Base-by-base conservation (phyloP, 2,113 vertebrate genomes). In the Suricata suricatta region DNA sequence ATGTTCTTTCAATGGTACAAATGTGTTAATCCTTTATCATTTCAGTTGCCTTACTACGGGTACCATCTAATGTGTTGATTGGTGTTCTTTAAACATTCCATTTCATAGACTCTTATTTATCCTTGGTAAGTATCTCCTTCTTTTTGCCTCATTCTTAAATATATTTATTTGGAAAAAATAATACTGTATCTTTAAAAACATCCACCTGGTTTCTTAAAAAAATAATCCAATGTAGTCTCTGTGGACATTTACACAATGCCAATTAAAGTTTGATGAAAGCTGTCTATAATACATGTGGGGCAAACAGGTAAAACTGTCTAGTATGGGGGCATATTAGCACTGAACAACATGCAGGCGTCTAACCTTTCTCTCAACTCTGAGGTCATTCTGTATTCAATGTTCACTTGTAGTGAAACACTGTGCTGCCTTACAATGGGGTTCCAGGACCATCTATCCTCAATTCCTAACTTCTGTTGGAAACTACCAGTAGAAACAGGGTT, bases 361-460 rank as follows among this genome's bases (percentile, higher is more conserved):
- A 11, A 21, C 19, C 15, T 60, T 93, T 29, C 17, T 54, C 19
- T 90, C 35, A 80, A 8, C 23, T 21, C 50, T 9, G 21, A 38
- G 54, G 11, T 0, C 1, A 31, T 52, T 54, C 2, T 25, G 3
- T 31, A 25, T 33, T 33, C 41, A 66, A 0, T 15, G 4, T 19
- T 88, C 33, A 19, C 6, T 17, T 72, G 1, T 50, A 57, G 35
- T 77, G 14, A 72, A 76, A 27, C 33, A 66, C 31, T 90, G 9
- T 71, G 10, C 13, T 63, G 11, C 6, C 47, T 31, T 57, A 12
- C 31, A 19, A 7, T 19, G 5, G 12, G 7, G 1, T 0, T 74
- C 57, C 29, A 50, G 29, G n/a, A 10, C 25, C 1, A 19, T 72
- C 2, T n/a, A 10, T 23, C 47, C 15, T 38, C 25, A 19, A 12